Conservation (phyloP, 1,140 invertebrate genomes). For the Saccostrea glomerata region DNA sequence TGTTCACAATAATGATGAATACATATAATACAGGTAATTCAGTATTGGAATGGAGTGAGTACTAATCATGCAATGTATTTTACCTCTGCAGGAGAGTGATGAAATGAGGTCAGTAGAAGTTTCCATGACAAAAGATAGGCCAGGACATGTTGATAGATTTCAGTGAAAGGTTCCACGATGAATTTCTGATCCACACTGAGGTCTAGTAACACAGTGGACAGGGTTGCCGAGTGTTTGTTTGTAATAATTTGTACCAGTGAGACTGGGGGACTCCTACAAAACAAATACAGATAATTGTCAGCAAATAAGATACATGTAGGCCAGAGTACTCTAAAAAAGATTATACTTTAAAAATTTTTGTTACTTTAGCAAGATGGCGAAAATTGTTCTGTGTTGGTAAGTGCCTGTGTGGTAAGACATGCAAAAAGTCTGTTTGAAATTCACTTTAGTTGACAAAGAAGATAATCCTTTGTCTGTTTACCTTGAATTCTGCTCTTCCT, state of each 20-base stretch:
- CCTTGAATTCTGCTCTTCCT: conserved; percentile 46
- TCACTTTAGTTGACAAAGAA: neutral
- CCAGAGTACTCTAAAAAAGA: too few relatives aligned
- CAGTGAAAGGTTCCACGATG: conserved; percentile 82
- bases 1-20: too few relatives aligned
- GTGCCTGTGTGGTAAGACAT: too few relatives aligned
- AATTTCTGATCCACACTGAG: conserved; percentile 82
- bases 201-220: conserved; percentile 63
- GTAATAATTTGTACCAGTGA: conserved; percentile 62
- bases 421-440: neutral
- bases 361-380: neutral
- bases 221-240: conserved; percentile 44
- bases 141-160: conserved; percentile 82
- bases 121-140: conserved; percentile 88
- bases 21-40: too few relatives aligned
- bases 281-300: neutral
- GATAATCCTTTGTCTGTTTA: neutral
- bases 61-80: neutral
- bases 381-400: neutral
- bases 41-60: too few relatives aligned
- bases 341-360: too few relatives aligned
- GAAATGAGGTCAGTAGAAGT: conserved; percentile 85
- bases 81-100: conserved; percentile 84
- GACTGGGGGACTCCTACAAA: conserved; percentile 59
- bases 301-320: too few relatives aligned